phyloP scores from a whole-genome alignment of 2,888 invertebrate species.

The Lutraria lutraria region DNA sequence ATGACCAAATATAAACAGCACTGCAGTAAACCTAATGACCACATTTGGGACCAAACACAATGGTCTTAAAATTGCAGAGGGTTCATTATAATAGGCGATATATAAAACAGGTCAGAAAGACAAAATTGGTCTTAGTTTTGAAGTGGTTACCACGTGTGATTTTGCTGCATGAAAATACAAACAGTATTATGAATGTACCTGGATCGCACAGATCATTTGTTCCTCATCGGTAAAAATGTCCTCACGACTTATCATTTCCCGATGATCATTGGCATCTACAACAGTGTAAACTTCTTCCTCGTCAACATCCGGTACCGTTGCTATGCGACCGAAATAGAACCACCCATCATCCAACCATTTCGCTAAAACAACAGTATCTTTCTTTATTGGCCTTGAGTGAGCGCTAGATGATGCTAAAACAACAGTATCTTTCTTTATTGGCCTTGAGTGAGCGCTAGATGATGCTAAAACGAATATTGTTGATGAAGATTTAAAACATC shows the following conservation, averaged over 20 bases:
- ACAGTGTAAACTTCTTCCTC: constrained; percentile 79
- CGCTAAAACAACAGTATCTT: constrained; percentile 83
- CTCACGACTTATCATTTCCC: constrained; percentile 81
- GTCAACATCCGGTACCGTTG: constrained; percentile 46
- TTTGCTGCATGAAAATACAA: too few relatives aligned
- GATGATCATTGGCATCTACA: constrained; percentile 81
- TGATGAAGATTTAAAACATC: too few relatives aligned
- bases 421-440: constrained; percentile 24
- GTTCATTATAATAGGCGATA: too few relatives aligned
- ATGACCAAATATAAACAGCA: too few relatives aligned
- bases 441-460: neutral
- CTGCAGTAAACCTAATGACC: too few relatives aligned
- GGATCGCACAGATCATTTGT: constrained; percentile 72
- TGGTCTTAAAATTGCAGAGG: too few relatives aligned
- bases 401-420: neutral
- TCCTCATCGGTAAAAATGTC: constrained; percentile 84
- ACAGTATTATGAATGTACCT: constrained; percentile 69
- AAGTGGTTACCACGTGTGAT: too few relatives aligned
- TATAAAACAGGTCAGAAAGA: too few relatives aligned
- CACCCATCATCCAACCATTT: constrained; percentile 86
- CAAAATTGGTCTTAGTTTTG: too few relatives aligned
- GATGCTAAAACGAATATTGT: neutral
- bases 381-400: neutral
- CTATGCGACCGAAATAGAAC: constrained; percentile 83
- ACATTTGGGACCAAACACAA: too few relatives aligned